Evolutionary conservation across 2,797 vertebrate genomes (phyloP), one percentile per base, ranked within the genome.

Genomic region (Sebastes nivosus): DNA sequence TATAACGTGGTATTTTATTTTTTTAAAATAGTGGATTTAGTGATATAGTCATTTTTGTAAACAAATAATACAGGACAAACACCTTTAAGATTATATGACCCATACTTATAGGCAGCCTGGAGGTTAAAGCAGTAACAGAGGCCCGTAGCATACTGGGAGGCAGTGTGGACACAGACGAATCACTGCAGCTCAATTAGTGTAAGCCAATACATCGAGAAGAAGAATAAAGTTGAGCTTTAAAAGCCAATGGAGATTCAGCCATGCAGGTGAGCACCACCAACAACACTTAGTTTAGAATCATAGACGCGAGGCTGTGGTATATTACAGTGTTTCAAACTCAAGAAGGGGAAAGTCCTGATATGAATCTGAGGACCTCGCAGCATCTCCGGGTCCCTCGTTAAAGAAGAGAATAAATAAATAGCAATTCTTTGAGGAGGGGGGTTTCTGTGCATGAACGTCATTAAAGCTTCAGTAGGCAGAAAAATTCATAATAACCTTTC

Each of bases 1-100:
- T n/a, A 32, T n/a, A 30, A 66, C 46, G 4, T 6, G 36, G 52
- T 29, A 12, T 42, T 46, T n/a, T 22, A 46, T 57, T 66, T 55
- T 38, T 38, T 14, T 1, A 52, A 42, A 83, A 83, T 54, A 79
- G 76, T 46, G 27, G 80, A 81, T 84, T 81, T 81, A 67, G 32
- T 71, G 75, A 87, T 69, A 87, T 74, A 84, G 72, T 75, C 20
- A 52, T 78, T 72, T 80, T 85, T 84, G 90, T 87, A 91, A 92
- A 94, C 89, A 90, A 83, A 91, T 80, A 46, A 76, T 54, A 84
- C 46, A 79, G 70, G 81, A 85, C 77, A 70, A 88, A 93, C 77
- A 88, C 67, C 38, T 83, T 69, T 65, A 55, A 59, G 65, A 87
- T 88, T 66, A 69, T 22, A 46, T 1, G 34, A 87, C 32, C 36